Base-by-base conservation (phyloP, 2,113 vertebrate genomes). In the Zootoca vivipara region DNA sequence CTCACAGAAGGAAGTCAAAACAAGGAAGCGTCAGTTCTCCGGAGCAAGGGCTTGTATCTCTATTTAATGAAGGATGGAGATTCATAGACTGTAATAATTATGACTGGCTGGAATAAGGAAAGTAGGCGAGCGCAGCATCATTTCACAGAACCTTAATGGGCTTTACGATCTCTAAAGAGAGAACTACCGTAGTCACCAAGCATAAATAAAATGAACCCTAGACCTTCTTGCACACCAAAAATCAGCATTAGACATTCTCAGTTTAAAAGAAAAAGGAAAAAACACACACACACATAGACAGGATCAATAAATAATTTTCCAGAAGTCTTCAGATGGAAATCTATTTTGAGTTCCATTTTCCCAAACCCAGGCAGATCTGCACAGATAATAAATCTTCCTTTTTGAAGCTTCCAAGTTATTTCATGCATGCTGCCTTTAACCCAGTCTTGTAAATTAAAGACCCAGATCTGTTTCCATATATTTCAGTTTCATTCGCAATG, bases 91-190 rank as follows among this genome's bases (percentile, higher is more conserved):
- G n/a, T 18, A 33, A 52, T 87, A 73, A 74, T 42, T 81, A 74
- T 42, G 52, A 62, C 28, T 64, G 20, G 42, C 56, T 64, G 67
- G 35, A 82, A 82, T 42, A 87, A 33, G 28, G 73, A 74, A 64
- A 82, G 35, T 46, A 64, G 58, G 70, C 20, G 35, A 64, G 7
- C 33, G n/a, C 38, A 74, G 62, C 38, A 82, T 65, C n/a, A 75
- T 87, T 82, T 82, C 58, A 65, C 4, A 81, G 56, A 86, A 33
- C 42, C 2, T 16, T 87, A 87, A 87, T 82, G 70, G 38, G 20
- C 24, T 74, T 75, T 28, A 65, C 42, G 46, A 82, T 75, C 13
- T n/a, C 40, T 28, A 78, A 52, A 78, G n/a, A 33, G 38, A 86
- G 28, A 78, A 69, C 30, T n/a, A n/a, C n/a, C n/a, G n/a, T n/a